phyloP scores from a whole-genome alignment of 1,140 invertebrate species.

The Oryctes rhinoceros region DNA sequence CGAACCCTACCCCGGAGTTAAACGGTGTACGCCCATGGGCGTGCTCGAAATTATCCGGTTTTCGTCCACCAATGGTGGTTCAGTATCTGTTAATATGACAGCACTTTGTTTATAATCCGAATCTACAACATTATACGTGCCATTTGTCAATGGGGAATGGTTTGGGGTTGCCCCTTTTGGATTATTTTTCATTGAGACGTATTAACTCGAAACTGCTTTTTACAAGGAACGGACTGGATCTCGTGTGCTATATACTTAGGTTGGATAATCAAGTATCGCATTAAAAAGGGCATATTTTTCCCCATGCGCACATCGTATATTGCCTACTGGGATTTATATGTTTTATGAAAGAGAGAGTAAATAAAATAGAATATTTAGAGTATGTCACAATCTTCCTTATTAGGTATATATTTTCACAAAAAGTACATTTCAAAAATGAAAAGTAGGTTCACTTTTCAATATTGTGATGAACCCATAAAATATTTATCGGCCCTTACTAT shows the following conservation, averaged over 20 bases:
- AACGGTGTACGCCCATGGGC: constrained; percentile 37
- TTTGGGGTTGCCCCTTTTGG: constrained; percentile 36
- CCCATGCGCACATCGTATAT: not conserved
- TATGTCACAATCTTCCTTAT: too few species aligned
- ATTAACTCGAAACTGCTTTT: constrained; percentile 23
- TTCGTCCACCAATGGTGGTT: not conserved
- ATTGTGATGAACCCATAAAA: too few species aligned
- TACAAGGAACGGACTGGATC: not conserved
- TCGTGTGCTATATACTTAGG: not conserved
- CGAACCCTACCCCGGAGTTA: constrained; percentile 15
- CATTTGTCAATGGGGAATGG: constrained; percentile 35
- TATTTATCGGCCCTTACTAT: too few species aligned
- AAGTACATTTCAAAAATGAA: too few species aligned
- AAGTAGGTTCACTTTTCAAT: too few species aligned
- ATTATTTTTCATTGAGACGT: constrained; percentile 32
- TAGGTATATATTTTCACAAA: too few species aligned
- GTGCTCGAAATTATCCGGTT: constrained; percentile 26
- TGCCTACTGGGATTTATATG: not conserved
- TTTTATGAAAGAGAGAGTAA: not conserved
- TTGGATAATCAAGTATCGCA: not conserved
- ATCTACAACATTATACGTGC: constrained; percentile 33
- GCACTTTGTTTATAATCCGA: constrained; percentile 38
- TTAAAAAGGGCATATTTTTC: not conserved
- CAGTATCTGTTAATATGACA: constrained; percentile 36
- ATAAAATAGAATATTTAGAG: not conserved